Percentiles rank a stretch among this genome's conserved stretches.
phyloP scores from a whole-genome alignment of 2,888 invertebrate species.

The Ptycholaimellus sp. region DNA sequence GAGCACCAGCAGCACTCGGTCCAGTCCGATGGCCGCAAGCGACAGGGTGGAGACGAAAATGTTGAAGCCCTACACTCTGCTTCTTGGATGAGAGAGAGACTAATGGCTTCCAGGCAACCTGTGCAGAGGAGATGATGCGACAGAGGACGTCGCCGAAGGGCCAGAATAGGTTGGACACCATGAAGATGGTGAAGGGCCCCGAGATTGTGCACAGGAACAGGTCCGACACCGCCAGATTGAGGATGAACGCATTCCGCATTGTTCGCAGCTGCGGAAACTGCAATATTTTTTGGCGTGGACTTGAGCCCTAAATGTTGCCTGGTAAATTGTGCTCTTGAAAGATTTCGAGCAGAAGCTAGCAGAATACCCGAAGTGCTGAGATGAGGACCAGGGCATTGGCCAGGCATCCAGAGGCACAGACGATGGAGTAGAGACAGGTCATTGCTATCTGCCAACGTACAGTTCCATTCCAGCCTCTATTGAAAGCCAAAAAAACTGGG shows the following conservation, averaged over 20 bases:
- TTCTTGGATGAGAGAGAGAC: neutral
- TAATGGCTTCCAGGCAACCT: neutral
- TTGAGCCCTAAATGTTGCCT: too few relatives aligned
- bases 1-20: constrained; percentile 20
- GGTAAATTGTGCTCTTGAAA: too few relatives aligned
- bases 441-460: too few relatives aligned
- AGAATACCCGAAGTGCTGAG: too few relatives aligned
- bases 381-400: constrained; percentile 18
- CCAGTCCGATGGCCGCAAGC: constrained; percentile 20
- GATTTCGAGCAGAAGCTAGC: too few relatives aligned
- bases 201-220: constrained; percentile 19
- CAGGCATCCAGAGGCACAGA: constrained; percentile 19
- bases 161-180: constrained; percentile 20
- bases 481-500: too few relatives aligned
- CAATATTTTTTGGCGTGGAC: too few relatives aligned
- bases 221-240: constrained; percentile 21
- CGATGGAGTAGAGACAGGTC: constrained; percentile 14
- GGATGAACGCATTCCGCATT: constrained; percentile 21
- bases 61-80: constrained; percentile 18
- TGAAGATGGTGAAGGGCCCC: constrained; percentile 20
- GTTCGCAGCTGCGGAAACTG: constrained; percentile 17
- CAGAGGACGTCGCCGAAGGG: constrained; percentile 10
- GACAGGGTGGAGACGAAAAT: constrained; percentile 23
- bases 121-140: neutral
- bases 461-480: too few relatives aligned